These are phyloP conservation scores for Smutsia temminckii DNA, from an alignment of 2,797 vertebrate genomes.

Conservation along the genomic window DNA sequence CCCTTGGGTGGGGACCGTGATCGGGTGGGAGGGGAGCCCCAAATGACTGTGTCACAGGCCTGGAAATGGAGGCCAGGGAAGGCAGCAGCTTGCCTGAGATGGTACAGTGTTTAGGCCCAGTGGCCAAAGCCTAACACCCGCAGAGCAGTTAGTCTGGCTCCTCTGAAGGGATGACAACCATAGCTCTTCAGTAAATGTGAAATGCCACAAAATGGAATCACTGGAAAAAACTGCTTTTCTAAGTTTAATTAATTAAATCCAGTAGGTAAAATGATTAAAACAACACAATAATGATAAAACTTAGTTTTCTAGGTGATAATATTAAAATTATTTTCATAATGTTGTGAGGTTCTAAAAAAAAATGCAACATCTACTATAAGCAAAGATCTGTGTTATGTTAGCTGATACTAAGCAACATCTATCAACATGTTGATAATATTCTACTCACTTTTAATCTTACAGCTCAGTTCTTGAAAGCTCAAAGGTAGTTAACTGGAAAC, in stretches of 20 bases:
- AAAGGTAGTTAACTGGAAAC: neutral
- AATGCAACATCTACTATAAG: neutral
- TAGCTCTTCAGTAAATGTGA: neutral
- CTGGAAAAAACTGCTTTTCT: conserved; percentile 14
- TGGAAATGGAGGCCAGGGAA: neutral
- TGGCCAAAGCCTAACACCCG: neutral
- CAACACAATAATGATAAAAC: conserved; percentile 25
- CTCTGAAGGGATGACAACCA: neutral
- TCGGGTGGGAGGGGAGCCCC: neutral
- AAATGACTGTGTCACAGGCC: neutral
- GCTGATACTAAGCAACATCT: neutral
- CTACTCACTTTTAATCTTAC: conserved; percentile 21
- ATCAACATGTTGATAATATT: conserved; percentile 12
- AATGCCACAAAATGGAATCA: neutral
- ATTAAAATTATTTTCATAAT: conserved; percentile 46
- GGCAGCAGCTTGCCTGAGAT: neutral
- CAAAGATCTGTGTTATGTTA: conserved; percentile 27
- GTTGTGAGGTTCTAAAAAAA: conserved; percentile 41
- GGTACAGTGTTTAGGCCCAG: neutral
- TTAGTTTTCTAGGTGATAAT: conserved; percentile 23
- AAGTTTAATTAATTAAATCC: conserved; percentile 43
- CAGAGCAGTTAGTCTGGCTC: neutral
- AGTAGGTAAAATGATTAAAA: conserved; percentile 44
- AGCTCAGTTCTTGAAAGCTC: conserved; percentile 30
- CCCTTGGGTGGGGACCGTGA: neutral